These are phyloP conservation scores for Acanthopagrus latus DNA, from an alignment of 2,797 vertebrate species.

Conservation along the genomic window DNA sequence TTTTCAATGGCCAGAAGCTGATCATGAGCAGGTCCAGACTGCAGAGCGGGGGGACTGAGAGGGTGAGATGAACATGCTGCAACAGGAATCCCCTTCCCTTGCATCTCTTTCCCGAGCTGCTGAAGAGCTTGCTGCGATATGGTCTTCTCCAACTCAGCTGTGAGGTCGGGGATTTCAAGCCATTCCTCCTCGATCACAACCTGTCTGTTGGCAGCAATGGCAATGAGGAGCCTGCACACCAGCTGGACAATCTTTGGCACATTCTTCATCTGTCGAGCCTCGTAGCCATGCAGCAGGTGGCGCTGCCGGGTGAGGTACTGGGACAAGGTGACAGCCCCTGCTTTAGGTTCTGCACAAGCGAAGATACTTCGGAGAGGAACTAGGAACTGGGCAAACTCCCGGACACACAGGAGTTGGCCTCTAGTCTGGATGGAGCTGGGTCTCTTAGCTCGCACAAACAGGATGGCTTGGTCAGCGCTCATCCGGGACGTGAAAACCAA, in stretches of 20 bases:
- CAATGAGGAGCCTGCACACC: constrained; percentile 90
- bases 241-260: constrained; percentile 95
- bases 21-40: constrained; percentile 60
- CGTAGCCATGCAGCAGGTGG: constrained; percentile 96
- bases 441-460: constrained; percentile 95
- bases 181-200: constrained; percentile 84
- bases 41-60: constrained; percentile 48
- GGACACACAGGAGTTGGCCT: constrained; percentile 93
- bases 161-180: constrained; percentile 88
- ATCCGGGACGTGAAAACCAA: constrained; percentile 96
- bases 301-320: constrained; percentile 96
- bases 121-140: constrained; percentile 91
- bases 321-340: constrained; percentile 89
- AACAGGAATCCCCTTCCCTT: constrained; percentile 86
- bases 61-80: constrained; percentile 65
- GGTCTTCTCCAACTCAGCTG: constrained; percentile 93
- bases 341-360: constrained; percentile 90
- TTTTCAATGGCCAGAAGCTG: constrained; percentile 80
- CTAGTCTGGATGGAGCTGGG: constrained; percentile 97
- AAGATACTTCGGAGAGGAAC: constrained; percentile 93
- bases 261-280: constrained; percentile 93
- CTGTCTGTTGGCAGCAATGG: constrained; percentile 92
- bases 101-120: constrained; percentile 89
- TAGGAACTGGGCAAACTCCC: constrained; percentile 96
- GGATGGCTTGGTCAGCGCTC: constrained; percentile 96